Base-by-base conservation (phyloP, 1,140 invertebrate genomes). In the Lamellibrachia luymesi region DNA sequence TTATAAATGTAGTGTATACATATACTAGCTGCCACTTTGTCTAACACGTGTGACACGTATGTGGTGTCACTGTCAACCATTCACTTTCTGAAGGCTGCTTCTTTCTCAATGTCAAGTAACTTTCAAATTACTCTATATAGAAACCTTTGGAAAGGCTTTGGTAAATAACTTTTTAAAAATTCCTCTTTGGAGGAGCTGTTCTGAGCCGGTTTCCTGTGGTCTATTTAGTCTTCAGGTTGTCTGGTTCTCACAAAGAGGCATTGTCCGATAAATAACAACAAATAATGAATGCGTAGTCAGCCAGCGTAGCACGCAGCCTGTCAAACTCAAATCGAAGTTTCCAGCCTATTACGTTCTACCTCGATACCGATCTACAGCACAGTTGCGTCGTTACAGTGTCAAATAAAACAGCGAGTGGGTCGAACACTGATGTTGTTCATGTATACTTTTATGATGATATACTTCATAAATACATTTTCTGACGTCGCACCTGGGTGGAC, bases 401-500 rank as follows among this genome's bases (percentile, higher is more conserved):
- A 80, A 80, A 80, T 80, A 80, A 80, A 80, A 8, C 64, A 80
- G 64, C 64, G 64, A 80, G 17, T 80, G 64, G 64, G 17, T 80
- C 64, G 64, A 80, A 17, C 64, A 22, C 64, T 80, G 6, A 17
- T 80, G 64, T 80, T 10, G 64, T 80, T 80, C 64, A 80, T 22
- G 64, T 80, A 80, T 80, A 80, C 64, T 80, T 80, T 80, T 80
- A 80, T 4, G 64, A 80, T 22, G 64, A 17, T 22, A 80, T 80
- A 80, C 64, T 10, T 22, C 64, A 80, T 80, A 80, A 80, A 80
- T 80, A 80, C 64, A 80, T 80, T 80, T 80, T 22, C 64, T 80
- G 64, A 80, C 64, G 64, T 80, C 64, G 64, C 64, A 80, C 64
- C 52, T 80, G 64, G 64, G 64, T 80, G 64, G 64, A 80, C 64